Evolutionary conservation across 2,113 vertebrate species (phyloP), one percentile per base, ranked within the genome.

Genomic region (Anser cygnoides): DNA sequence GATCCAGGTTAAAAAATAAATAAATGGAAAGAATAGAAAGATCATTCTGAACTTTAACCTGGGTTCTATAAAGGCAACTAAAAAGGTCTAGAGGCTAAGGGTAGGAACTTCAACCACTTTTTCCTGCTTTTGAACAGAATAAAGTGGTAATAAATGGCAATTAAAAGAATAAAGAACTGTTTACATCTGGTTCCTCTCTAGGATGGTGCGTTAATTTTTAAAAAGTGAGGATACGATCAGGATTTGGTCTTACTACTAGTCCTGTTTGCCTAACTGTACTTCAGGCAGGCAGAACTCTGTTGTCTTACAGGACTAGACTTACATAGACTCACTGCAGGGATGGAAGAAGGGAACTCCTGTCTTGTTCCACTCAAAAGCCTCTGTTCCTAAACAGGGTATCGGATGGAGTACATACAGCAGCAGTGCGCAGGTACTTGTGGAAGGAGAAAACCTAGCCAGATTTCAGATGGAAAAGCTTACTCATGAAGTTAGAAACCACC

Each of bases 221-320:
- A 63, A 81, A 49, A 0, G 17, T 58, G 11, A 94, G 25, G 10
- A 35, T 19, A 43, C 54, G 4, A 63, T 28, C 25, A 68, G 5
- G 54, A 73, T 87, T 84, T 84, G 65, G 23, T 33, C 54, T n/a
- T 39, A 59, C 16, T 90, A 37, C 37, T 43, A 66, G 46, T n/a
- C 26, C 14, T 15, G 72, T 21, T 21, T 81, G 33, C 54, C 52
- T 37, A 72, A 39, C 16, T 49, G 29, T 50, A 25, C 28, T 25
- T 81, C 10, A 25, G 22, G 28, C 25, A 81, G 41, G 37, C 39
- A 82, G 65, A 70, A 41, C 33, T 13, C 33, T 35, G 46, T 4
- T 0, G 39, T 29, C n/a, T 79, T 13, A 22, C 0, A 43, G 67
- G 28, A 66, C 55, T 1, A n/a, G 71, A 52, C 57, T 55, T 1